Evolutionary conservation across 2,888 invertebrate genomes (phyloP), one percentile per base, ranked within the genome.

Genomic region (Dryobotodes eremita): DNA sequence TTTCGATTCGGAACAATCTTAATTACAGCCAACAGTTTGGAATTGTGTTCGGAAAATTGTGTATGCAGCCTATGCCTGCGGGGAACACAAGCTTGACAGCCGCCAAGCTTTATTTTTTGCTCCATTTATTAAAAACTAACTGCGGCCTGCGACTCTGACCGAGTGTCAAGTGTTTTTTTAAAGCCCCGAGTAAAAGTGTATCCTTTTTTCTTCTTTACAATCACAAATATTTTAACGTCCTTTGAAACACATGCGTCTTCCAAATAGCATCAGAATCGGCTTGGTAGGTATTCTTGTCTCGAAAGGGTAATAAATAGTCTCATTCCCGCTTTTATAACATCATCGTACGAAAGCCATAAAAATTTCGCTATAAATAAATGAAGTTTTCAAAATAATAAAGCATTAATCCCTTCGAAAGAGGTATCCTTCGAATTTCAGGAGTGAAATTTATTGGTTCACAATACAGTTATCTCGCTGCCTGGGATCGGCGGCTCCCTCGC

Each of bases 401-500:
- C 53, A 55, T 77, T 81, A 81, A 83, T 77, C 72, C 71, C 69
- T 78, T 69, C 31, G 48, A 53, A 70, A 72, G 46, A 70, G 64
- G 46, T 68, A 71, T 48, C 48, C 68, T 50, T 71, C 57, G 50
- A 61, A 70, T 84, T 77, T 77, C 69, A 74, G 53, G 78, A 75
- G 75, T 75, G 46, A 70, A 82, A 86, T 87, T 86, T 82, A 79
- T 86, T 74, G 75, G 68, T 79, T 77, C 77, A 50, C 68, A 82
- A 86, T 86, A 86, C 62, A 84, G 77, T 81, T 84, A 86, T 86
- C 81, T 77, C 69, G 59, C 48, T 68, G 75, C 62, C 68, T 53
- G 61, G 73, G 73, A 77, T 77, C 84, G 79, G 65, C n/a, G 48
- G 53, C 10, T 61, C 65, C 73, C 75, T 62, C 66, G 73, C 73